Base-by-base conservation (phyloP, 2,888 invertebrate species). In the Homarus gammarus region DNA sequence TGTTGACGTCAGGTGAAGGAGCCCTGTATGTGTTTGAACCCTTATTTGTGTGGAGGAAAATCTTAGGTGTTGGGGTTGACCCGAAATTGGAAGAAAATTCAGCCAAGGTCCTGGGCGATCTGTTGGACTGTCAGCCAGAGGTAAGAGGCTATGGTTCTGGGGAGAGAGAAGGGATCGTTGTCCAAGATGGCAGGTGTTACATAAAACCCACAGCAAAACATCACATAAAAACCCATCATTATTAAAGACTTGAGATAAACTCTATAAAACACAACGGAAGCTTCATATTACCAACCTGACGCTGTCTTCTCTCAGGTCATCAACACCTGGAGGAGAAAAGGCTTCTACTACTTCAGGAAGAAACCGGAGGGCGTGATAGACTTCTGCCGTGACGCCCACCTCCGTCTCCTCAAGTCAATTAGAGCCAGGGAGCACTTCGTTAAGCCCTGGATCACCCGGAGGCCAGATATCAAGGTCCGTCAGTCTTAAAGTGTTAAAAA, bases 381-480 rank as follows among this genome's bases (percentile, higher is more conserved):
- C 73, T 85, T 68, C 51, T 89, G 89, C 31, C 27, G 15, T 5
- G 70, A 72, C n/a, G 78, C 89, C 8, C 31, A 51, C 1, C 40
- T 89, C 2, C 84, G 89, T 12, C 61, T 89, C 40, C 8, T 85
- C 27, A 89, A 89, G 73, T 85, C 79, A 2, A 89, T 89, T 61
- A 68, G 89, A 22, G 73, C 75, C 33, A 51, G 81, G 36, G 72
- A 78, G 8, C 33, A 12, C 51, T 81, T 85, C 75, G 31, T 68
- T 18, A 36, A 33, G 36, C 56, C 89, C 22, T 89, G 89, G 89
- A 56, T 84, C n/a, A 10, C 22, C n/a, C 15, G 12, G 8, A 68
- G 89, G n/a, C 51, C 73, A 18, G 89, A 89, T 49, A 79, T 89
- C 38, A 89, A 89, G 84, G 89, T 85, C 5, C 12, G n/a, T n/a